Base-by-base conservation (phyloP, 2,888 invertebrate genomes). In the Physocephala rufipes region DNA sequence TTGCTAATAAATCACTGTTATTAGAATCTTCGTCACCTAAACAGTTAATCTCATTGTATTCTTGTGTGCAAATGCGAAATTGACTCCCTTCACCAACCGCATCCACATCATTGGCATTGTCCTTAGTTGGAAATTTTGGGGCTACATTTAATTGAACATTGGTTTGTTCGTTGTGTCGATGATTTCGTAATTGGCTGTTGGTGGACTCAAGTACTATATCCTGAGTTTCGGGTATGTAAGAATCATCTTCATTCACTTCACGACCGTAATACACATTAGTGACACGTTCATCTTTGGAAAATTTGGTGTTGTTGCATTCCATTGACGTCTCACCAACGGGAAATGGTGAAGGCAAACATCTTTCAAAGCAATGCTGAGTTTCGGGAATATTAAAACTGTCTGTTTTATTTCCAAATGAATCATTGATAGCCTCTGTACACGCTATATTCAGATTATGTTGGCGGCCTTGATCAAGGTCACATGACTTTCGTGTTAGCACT, bases 141-240 rank as follows among this genome's bases (percentile, higher is more conserved):
- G 55, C 9, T 3, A 24, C 21, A 68, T 68, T 68, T 16, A 21
- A n/a, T 5, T 68, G 30, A 1, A 62, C 4, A n/a, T 30, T 36
- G 0, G 45, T 13, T 12, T 65, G 64, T 15, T 15, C 45, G 9
- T 36, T 26, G 2, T 59, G 13, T 2, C 26, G 19, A 2, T 28
- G 36, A 15, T 45, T 65, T 4, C 28, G 63, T 19, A n/a, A 61
- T 59, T 70, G 58, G 26, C 30, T 71, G 1, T 15, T 55, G 2
- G 47, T 9, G 19, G 49, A 24, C 24, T 12, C 15, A 4, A 47
- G 43, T 2, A 71, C 58, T 1, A 75, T 66, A 62, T 80, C 79
- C 73, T 82, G 82, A 0, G 82, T 82, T 75, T 81, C 82, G 26
- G 82, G 82, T 70, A 82, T 78, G 69, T 76, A 80, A 51, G 77